phyloP scores from a whole-genome alignment of 2,888 invertebrate genomes.

The Macroteleia sp. region DNA sequence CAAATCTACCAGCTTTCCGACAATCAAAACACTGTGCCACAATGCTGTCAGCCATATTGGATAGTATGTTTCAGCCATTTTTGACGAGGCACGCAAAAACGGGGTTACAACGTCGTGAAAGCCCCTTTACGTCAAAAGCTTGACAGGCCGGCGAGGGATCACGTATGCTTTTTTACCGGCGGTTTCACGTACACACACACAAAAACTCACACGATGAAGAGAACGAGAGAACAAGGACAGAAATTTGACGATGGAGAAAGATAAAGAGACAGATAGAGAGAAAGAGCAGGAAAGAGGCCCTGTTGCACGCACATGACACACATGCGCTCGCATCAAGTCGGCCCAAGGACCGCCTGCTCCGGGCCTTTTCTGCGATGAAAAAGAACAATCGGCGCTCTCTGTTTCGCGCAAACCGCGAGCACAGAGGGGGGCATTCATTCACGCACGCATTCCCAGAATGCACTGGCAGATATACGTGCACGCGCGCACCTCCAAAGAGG shows the following conservation, averaged over 20 bases:
- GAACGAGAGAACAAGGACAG: not conserved
- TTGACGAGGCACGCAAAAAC: constrained; percentile 65
- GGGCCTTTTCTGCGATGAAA: constrained; percentile 60
- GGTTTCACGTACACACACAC: constrained; percentile 52
- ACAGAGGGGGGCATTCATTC: constrained; percentile 79
- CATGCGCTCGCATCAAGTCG: constrained; percentile 17
- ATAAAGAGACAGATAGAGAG: constrained; percentile 6
- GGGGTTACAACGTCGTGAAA: constrained; percentile 52
- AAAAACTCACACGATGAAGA: too few species aligned
- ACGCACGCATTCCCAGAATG: constrained; percentile 78
- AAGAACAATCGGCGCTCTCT: constrained; percentile 72
- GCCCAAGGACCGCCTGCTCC: constrained; percentile 48
- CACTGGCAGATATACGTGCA: constrained; percentile 54
- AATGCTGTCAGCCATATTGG: constrained; percentile 70
- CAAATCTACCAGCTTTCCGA: constrained; percentile 21
- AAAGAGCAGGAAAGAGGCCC: constrained; percentile 47
- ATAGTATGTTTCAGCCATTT: constrained; percentile 74
- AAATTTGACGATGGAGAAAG: not conserved
- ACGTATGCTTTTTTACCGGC: constrained; percentile 45
- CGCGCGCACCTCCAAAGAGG: constrained; percentile 30
- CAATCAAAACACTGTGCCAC: constrained; percentile 26
- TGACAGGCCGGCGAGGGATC: constrained; percentile 56
- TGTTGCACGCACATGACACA: constrained; percentile 28
- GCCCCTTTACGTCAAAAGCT: constrained; percentile 64
- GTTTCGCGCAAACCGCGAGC: constrained; percentile 56